Conservation (phyloP, 2,113 vertebrate species). For the Hippocampus abdominalis region DNA sequence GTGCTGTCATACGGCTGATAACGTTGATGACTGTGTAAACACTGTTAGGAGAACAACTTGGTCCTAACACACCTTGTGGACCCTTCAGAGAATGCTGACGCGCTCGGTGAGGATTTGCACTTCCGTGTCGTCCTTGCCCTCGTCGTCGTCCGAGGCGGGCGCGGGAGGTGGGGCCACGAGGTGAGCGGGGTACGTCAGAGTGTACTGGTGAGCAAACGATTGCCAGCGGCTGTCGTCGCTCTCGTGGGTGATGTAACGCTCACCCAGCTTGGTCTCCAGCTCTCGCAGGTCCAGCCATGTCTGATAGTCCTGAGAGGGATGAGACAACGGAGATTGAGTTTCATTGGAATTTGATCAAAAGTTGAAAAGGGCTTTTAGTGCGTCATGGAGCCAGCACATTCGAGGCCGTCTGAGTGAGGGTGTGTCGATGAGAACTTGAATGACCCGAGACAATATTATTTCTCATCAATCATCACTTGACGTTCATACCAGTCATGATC, state of each 20-base stretch:
- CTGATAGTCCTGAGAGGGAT: constrained; percentile 79
- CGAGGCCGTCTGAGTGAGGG: background rate
- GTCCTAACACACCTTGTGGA: background rate
- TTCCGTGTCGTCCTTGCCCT: constrained; percentile 70
- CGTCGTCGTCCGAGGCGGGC: constrained; percentile 53
- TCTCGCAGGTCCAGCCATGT: constrained; percentile 87
- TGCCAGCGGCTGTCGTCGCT: constrained; percentile 90
- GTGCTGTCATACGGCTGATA: constrained; percentile 13
- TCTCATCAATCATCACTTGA: background rate
- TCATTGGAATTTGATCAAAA: constrained; percentile 20
- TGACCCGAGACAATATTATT: background rate
- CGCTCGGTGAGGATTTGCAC: constrained; percentile 84
- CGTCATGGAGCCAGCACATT: constrained; percentile 21
- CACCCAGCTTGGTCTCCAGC: constrained; percentile 83
- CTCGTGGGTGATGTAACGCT: constrained; percentile 88
- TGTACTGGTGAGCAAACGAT: constrained; percentile 73
- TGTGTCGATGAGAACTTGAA: constrained; percentile 17
- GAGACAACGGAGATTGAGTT: constrained; percentile 8
- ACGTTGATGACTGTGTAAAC: constrained; percentile 17
- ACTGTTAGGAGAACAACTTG: background rate
- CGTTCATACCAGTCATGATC: constrained; percentile 8
- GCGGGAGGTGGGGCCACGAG: constrained; percentile 58
- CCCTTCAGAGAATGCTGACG: constrained; percentile 84
- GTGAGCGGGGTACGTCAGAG: constrained; percentile 73
- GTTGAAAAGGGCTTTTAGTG: constrained; percentile 17